Evolutionary conservation across 2,888 invertebrate genomes (phyloP), one percentile per base, ranked within the genome.

Genomic region (Tenthredo distinguenda): DNA sequence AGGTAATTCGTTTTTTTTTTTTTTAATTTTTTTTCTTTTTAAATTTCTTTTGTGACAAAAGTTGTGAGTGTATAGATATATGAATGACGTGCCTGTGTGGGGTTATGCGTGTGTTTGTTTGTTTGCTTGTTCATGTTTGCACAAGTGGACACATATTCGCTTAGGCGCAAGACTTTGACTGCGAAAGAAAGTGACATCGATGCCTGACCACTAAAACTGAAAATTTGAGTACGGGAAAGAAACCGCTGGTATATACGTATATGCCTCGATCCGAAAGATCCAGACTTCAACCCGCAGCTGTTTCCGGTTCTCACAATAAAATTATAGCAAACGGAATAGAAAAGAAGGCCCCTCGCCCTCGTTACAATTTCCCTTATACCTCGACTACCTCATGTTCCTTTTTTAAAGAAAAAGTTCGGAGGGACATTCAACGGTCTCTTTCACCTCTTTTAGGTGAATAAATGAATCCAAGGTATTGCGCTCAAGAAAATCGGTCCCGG

Each of bases 111-210:
- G 2, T 76, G 21, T 47, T 10, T 47, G 76, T 76, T 12, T n/a
- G 50, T 76, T 47, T 43, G 47, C 15, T 21, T 15, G 76, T 71
- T 71, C 26, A 6, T 50, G n/a, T 77, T 77, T 77, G 77, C 55
- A 55, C 55, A 55, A 77, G 55, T 74, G 72, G 72, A 71, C 71
- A 37, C 18, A 71, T 26, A 26, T 81, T 62, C 31, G 50, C 50
- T 47, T 81, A 62, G 62, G 77, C 55, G 55, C 55, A 77, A 77
- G 77, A 74, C 72, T 43, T 34, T 18, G 47, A 55, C 55, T 77
- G 31, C 31, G 6, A 55, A 81, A 81, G 81, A 81, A 81, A 81
- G 81, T 81, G 81, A 81, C 81, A 62, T 81, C 81, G 40, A 81
- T 58, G 81, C 58, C 62, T 62, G 81, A 62, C 37, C 58, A 37